A percentile compares a stretch with the other conserved stretches of the same genome.
Evolutionary conservation across 2,888 invertebrate genomes (phyloP).

Genomic region (Ctena decussata): DNA sequence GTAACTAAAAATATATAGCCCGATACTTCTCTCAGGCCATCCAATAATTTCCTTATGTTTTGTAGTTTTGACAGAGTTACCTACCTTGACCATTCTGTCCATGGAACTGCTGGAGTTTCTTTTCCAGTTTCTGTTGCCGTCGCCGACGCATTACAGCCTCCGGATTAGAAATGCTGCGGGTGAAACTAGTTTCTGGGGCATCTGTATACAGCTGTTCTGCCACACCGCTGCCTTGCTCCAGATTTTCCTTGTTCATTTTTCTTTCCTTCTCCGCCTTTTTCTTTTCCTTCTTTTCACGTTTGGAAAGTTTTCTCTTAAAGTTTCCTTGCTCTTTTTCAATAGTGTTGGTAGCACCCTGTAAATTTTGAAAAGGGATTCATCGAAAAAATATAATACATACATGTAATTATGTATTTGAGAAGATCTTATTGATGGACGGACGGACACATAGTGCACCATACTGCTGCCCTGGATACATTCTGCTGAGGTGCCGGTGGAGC

Average conservation of each 20-base stretch:
- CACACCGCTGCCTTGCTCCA: conserved; percentile 74
- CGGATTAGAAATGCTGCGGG: conserved; percentile 99
- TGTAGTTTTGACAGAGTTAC: too few relatives aligned
- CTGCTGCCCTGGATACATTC: too few relatives aligned
- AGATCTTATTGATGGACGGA: too few relatives aligned
- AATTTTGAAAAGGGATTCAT: background rate
- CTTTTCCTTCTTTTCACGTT: conserved; percentile 98
- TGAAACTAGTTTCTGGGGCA: conserved; percentile 98
- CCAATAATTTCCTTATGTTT: too few relatives aligned
- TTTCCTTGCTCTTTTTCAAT: conserved; percentile 70
- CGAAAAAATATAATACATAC: too few relatives aligned
- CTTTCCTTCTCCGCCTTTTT: conserved; percentile 91
- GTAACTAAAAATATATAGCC: too few relatives aligned
- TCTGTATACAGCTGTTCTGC: conserved; percentile 89
- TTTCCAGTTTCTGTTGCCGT: conserved; percentile 98
- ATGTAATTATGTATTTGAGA: too few relatives aligned
- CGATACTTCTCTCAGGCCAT: too few relatives aligned
- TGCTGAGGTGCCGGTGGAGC: too few relatives aligned
- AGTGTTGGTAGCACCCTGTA: conserved; percentile 48
- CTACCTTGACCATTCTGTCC: conserved; percentile 93
- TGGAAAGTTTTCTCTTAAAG: conserved; percentile 95
- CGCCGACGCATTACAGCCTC: conserved; percentile 99
- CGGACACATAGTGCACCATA: too few relatives aligned
- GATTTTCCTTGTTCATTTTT: conserved; percentile 74
- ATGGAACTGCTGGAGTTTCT: conserved; percentile 97